Base-by-base conservation (phyloP, 1,140 invertebrate species). In the Battus philenor region DNA sequence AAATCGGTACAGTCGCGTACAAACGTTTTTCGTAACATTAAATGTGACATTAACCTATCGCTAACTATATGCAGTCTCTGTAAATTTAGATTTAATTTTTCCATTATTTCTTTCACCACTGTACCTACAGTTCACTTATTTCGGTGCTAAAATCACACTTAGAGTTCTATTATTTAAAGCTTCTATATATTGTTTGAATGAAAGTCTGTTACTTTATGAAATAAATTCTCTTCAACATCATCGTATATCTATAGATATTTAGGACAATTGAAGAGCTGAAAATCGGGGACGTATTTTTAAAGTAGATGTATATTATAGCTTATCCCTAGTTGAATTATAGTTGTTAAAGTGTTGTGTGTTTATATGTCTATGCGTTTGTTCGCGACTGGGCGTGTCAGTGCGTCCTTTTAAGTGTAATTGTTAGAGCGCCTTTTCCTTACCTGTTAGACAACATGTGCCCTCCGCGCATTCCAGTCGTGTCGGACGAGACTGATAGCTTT, bases 371-470 rank as follows among this genome's bases (percentile, higher is more conserved):
- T 1, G 8, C 31, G 17, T 54, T 43, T 54, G 59, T 59, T 16
- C 50, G 46, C 52, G 50, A 59, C 54, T 60, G 59, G 59, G 50
- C 56, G n/a, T 33, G 12, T 46, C 18, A 44, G 45, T 54, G 29
- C 34, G 44, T 44, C 13, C 12, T 24, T 3, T 10, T 16, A 9
- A 36, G 16, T 31, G 20, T 50, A 36, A 17, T 34, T 20, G 33
- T 36, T 36, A 36, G 17, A 20, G 16, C 16, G 4, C 4, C 9
- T 20, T 34, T 22, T 36, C n/a, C 20, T 20, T 22, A 11, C 9
- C 5, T 17, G 10, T 20, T 17, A n/a, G n/a, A n/a, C n/a, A 7
- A 20, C 33, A 5, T 10, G 10, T 18, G 11, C 33, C 33, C 17
- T 36, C 10, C 33, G 17, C n/a, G 9, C 4, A 5, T 34, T 11